These are phyloP conservation scores for Lithophane semibrunnea DNA, from an alignment of 2,888 invertebrate species.

Conservation along the genomic window DNA sequence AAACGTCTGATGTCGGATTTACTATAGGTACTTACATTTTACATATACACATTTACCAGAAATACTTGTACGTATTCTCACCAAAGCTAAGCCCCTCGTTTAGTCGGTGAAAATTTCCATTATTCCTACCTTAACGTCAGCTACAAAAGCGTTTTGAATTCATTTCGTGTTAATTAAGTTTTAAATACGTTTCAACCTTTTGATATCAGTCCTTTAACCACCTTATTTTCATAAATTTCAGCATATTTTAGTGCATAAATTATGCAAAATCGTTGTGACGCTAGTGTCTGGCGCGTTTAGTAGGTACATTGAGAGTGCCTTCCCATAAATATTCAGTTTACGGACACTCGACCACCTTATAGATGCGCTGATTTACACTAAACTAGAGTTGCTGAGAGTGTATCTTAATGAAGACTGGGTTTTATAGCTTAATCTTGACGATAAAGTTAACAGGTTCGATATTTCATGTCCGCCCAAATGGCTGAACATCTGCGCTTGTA, in stretches of 20 bases:
- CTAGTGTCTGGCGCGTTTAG: conserved; percentile 77
- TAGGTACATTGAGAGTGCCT: conserved; percentile 67
- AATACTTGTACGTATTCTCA: conserved; percentile 55
- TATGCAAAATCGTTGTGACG: conserved; percentile 84
- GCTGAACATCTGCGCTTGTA: conserved; percentile 57
- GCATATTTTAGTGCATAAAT: conserved; percentile 80
- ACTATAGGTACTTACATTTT: conserved; percentile 44
- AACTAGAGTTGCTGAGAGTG: conserved; percentile 65
- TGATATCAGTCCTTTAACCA: conserved; percentile 63
- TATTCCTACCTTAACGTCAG: conserved; percentile 58
- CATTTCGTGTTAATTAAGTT: conserved; percentile 70
- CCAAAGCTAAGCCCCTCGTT: conserved; percentile 49
- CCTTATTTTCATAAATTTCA: conserved; percentile 76
- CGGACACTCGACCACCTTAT: conserved; percentile 77
- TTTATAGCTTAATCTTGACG: conserved; percentile 64
- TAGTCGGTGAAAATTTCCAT: conserved; percentile 58
- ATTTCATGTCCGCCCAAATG: conserved; percentile 63
- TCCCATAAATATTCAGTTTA: conserved; percentile 84
- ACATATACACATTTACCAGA: conserved; percentile 42
- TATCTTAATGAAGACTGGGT: conserved; percentile 65
- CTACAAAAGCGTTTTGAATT: conserved; percentile 67
- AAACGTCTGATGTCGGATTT: conserved; percentile 67
- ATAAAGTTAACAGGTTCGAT: conserved; percentile 62
- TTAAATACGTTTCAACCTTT: conserved; percentile 66
- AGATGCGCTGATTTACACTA: conserved; percentile 77